phyloP scores from a whole-genome alignment of 2,888 invertebrate species.

The Thecophora atra region DNA sequence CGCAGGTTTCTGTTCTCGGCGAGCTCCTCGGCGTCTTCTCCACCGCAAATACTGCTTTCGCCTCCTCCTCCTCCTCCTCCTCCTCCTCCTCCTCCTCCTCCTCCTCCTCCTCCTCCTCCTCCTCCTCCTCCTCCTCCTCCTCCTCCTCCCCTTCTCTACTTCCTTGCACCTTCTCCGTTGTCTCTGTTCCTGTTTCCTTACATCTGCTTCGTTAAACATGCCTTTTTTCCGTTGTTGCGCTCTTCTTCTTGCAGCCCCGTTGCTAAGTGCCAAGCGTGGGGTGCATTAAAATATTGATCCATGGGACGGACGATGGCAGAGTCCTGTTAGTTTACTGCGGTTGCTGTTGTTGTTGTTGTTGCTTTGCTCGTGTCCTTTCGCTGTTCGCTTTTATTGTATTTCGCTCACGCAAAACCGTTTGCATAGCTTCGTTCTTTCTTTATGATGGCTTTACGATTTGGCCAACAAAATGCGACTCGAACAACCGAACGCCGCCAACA shows the following conservation, averaged over 20 bases:
- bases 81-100: neutral
- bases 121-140: neutral
- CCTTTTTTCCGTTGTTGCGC: neutral
- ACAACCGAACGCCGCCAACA: conserved; percentile 9
- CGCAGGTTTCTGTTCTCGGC: neutral
- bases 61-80: neutral
- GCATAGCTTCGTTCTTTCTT: neutral
- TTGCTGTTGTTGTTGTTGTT: conserved; percentile 11
- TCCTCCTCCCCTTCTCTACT: neutral
- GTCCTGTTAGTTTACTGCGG: neutral
- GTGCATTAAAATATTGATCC: conserved; percentile 27
- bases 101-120: neutral
- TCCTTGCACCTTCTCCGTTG: neutral
- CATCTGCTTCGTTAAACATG: neutral
- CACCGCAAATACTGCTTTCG: neutral
- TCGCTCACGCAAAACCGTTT: conserved; percentile 32
- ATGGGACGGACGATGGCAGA: neutral
- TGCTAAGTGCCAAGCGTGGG: neutral
- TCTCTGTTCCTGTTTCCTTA: neutral
- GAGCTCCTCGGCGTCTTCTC: no score
- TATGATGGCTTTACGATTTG: conserved; percentile 30
- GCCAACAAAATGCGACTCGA: conserved; percentile 27
- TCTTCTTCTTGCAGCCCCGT: neutral
- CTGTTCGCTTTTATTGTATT: conserved; percentile 8
- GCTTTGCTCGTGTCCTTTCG: conserved; percentile 6